Evolutionary conservation across 2,888 invertebrate species (phyloP).

Genomic region (Strigamia transsilvanica): DNA sequence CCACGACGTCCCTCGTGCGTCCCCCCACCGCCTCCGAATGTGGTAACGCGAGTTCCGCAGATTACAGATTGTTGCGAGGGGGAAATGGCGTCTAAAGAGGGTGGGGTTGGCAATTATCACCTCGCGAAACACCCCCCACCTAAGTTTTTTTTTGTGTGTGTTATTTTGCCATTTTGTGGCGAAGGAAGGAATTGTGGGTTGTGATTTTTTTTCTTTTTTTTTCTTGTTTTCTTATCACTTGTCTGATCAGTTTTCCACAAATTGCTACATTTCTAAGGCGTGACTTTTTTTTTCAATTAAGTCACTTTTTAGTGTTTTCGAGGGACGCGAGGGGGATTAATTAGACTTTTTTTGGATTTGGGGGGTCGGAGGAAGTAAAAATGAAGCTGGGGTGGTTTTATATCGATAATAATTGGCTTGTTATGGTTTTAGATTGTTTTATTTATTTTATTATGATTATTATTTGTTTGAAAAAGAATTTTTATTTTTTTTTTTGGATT

Average conservation of each 20-base stretch:
- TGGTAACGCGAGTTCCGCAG: conserved; percentile 38
- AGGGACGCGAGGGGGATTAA: not conserved
- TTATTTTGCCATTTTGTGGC: not conserved
- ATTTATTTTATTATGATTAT: no score
- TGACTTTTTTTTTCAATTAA: conserved; percentile 36
- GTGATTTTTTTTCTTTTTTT: not conserved
- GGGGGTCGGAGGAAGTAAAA: not conserved
- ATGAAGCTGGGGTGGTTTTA: not conserved
- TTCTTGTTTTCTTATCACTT: not conserved
- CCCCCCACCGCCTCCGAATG: not conserved
- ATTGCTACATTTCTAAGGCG: conserved; percentile 38
- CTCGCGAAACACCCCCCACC: not conserved
- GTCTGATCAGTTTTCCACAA: conserved; percentile 38
- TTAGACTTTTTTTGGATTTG: not conserved
- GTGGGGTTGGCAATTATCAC: conserved; percentile 23
- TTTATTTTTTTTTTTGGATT: not conserved
- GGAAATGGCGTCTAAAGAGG: conserved; percentile 14
- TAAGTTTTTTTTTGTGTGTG: not conserved
- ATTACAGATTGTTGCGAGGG: conserved; percentile 31
- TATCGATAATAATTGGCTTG: not conserved
- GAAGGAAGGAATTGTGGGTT: not conserved
- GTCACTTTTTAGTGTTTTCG: not conserved
- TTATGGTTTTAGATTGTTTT: not conserved
- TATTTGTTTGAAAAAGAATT: no score
- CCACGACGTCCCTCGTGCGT: conserved; percentile 21